Conservation (phyloP, 2,113 vertebrate genomes). For the Hypomesus transpacificus region DNA sequence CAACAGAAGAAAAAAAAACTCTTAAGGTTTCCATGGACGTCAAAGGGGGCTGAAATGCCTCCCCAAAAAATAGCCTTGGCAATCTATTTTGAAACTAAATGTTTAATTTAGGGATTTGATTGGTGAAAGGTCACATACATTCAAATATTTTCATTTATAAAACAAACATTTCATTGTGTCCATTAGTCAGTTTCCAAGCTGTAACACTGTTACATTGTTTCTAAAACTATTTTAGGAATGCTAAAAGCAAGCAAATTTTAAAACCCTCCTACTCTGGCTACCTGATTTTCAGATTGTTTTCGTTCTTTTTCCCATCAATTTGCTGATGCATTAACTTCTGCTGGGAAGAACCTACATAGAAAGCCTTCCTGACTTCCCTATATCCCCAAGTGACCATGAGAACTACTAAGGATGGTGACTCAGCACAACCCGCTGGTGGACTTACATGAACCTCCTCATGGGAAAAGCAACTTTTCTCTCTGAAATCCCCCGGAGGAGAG, state of each 20-base stretch:
- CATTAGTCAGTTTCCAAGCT: neutral
- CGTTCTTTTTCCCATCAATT: slow-evolving; percentile 24
- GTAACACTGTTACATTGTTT: neutral
- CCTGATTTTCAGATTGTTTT: slow-evolving; percentile 18
- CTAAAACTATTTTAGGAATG: neutral
- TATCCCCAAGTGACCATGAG: slow-evolving; percentile 34
- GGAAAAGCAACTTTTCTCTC: slow-evolving; percentile 48
- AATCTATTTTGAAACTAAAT: slow-evolving; percentile 48
- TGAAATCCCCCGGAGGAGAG: slow-evolving; percentile 41
- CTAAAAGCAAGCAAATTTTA: slow-evolving; percentile 9
- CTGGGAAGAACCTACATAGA: slow-evolving; percentile 17
- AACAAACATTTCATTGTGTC: neutral
- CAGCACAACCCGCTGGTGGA: slow-evolving; percentile 36
- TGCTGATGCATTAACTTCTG: slow-evolving; percentile 48
- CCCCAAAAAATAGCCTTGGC: slow-evolving; percentile 39
- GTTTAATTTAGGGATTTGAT: slow-evolving; percentile 28
- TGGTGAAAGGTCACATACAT: neutral
- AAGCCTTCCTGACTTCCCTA: slow-evolving; percentile 22
- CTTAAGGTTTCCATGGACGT: slow-evolving; percentile 44
- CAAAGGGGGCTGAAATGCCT: slow-evolving; percentile 57
- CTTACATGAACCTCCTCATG: slow-evolving; percentile 43
- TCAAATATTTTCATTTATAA: neutral
- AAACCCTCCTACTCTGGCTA: slow-evolving; percentile 7
- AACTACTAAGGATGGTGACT: slow-evolving; percentile 34
- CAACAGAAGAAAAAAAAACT: slow-evolving; percentile 30